Percentiles rank a stretch among this genome's conserved stretches.
Conservation (phyloP, 2,797 vertebrate species). For the Carduelis carduelis region DNA sequence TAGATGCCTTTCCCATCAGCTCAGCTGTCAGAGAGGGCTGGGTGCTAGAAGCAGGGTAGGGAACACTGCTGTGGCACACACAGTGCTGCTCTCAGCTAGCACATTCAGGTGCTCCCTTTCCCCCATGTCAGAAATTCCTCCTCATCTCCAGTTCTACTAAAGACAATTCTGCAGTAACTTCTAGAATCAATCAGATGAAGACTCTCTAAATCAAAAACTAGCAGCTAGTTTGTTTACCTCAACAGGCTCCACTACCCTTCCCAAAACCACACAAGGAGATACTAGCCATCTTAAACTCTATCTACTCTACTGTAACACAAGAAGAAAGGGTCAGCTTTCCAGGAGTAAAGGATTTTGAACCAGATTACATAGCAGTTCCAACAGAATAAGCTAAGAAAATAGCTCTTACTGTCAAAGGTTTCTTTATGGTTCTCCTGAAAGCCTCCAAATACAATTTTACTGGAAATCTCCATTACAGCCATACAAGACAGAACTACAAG, state of each 20-base stretch:
- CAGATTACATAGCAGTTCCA: neutral
- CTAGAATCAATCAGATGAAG: neutral
- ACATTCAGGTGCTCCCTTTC: accelerated
- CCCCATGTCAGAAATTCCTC: neutral
- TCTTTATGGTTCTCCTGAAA: neutral
- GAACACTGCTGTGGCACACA: neutral
- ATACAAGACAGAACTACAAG: neutral
- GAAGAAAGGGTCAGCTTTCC: neutral
- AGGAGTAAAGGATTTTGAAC: neutral
- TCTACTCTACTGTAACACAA: neutral
- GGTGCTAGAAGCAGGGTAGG: neutral
- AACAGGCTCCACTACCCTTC: neutral
- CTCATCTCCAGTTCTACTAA: neutral
- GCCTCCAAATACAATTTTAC: neutral
- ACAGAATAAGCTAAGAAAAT: neutral
- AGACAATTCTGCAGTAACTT: neutral
- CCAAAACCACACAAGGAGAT: neutral
- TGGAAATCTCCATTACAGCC: neutral
- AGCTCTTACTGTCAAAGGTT: neutral
- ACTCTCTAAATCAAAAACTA: neutral
- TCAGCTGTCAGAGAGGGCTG: neutral
- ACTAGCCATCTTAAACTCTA: neutral
- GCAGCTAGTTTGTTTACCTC: neutral
- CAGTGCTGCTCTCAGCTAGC: neutral
- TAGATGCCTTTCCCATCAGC: neutral